Evolutionary conservation across 1,140 invertebrate genomes (phyloP).

Genomic region (Rhagoletis zephyria): DNA sequence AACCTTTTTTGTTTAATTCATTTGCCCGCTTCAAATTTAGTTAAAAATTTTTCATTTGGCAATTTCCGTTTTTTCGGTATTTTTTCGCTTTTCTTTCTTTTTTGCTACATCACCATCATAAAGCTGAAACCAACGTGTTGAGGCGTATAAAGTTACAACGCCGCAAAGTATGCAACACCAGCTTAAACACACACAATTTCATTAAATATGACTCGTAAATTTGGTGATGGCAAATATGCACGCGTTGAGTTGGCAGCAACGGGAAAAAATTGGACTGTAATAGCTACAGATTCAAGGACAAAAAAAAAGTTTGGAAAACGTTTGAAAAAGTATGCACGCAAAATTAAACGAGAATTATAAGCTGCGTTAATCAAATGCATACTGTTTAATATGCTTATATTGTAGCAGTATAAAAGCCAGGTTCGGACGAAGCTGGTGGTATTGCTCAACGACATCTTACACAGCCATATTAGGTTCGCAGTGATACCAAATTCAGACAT

Average conservation of each 20-base stretch:
- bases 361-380: too few relatives aligned
- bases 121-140: conserved; percentile 31
- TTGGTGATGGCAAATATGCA: not conserved
- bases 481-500: too few relatives aligned
- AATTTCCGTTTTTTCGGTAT: not conserved
- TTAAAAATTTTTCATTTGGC: not conserved
- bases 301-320: not conserved
- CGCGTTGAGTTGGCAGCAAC: not conserved
- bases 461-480: too few relatives aligned
- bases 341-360: too few relatives aligned
- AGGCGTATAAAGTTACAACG: conserved; percentile 33
- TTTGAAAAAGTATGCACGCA: too few relatives aligned
- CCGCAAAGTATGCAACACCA: not conserved
- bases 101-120: not conserved
- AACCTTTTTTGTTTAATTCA: not conserved
- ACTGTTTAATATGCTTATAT: too few relatives aligned
- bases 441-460: too few relatives aligned
- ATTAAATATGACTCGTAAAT: conserved; percentile 1
- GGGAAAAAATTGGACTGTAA: not conserved
- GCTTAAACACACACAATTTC: conserved; percentile 17
- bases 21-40: not conserved
- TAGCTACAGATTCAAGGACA: not conserved
- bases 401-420: too few relatives aligned
- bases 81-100: not conserved
- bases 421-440: too few relatives aligned